Evolutionary conservation across 2,113 vertebrate species (phyloP), one percentile per base, ranked within the genome.

Genomic region (Corvus hawaiiensis): DNA sequence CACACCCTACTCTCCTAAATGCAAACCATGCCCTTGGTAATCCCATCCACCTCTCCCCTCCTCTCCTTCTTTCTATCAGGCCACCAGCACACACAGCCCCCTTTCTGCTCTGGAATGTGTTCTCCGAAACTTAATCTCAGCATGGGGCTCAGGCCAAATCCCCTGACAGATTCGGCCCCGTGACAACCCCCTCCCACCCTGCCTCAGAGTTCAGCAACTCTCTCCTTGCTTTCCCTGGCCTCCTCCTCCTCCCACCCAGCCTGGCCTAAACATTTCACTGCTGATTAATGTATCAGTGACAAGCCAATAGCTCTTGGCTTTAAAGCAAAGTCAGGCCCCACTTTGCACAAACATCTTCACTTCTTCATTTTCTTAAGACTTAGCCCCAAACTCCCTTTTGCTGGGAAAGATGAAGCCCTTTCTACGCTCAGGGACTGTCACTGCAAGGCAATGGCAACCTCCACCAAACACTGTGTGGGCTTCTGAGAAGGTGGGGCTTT

Each of bases 21-120:
- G 90, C 90, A 97, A 97, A 96, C 94, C 93, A 68, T 89, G 96
- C 73, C 84, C 72, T 80, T 33, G 37, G 89, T 96, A 97, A 98
- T 97, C 96, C 94, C 93, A 96, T 97, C 97, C 87, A 87, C 80
- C 33, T 86, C 94, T 96, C 82, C 39, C 84, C 89, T 95, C 92
- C 88, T 89, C 79, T 97, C 89, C 59, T 86, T 66, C 87, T 84
- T 24, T 83, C 87, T 94, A 77, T 87, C 86, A 96, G 97, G 94
- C 97, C 97, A 94, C 96, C 96, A 96, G 97, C 59, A 75, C 97
- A 98, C 98, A 98, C 97, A 98, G 97, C 77, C 84, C 86, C 96
- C 96, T 98, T 98, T 98, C 97, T 98, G 96, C 97, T 98, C 96
- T 97, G 98, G 98, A 98, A 98, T 98, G 98, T 73, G 94, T 95